Conservation (phyloP, 2,797 vertebrate genomes). For the Spea hammondii region DNA sequence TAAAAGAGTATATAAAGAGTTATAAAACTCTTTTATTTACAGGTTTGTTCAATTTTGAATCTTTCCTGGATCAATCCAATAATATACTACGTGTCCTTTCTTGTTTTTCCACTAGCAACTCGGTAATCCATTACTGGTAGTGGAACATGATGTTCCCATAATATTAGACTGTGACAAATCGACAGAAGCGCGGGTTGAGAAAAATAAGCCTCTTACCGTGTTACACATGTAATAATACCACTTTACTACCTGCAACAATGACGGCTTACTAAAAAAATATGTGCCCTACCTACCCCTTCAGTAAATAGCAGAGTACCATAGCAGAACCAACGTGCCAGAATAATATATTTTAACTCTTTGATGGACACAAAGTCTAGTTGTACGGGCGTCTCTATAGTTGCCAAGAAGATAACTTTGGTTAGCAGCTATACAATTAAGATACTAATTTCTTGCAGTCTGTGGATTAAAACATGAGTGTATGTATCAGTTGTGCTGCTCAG, state of each 20-base stretch:
- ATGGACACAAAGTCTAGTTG: too few species aligned
- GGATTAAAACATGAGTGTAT: too few species aligned
- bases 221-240: slow-evolving; percentile 9
- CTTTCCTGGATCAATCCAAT: too few species aligned
- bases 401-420: too few species aligned
- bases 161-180: not conserved
- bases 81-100: too few species aligned
- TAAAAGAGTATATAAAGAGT: too few species aligned
- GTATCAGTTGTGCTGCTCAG: too few species aligned
- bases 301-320: not conserved
- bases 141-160: not conserved
- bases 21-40: too few species aligned
- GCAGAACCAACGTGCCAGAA: not conserved
- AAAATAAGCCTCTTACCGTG: not conserved
- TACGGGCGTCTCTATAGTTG: too few species aligned
- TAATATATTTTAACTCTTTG: not conserved
- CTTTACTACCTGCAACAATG: slow-evolving; percentile 5
- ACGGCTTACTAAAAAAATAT: slow-evolving; percentile 10
- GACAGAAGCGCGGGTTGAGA: not conserved
- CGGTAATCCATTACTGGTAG: not conserved
- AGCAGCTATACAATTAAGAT: too few species aligned
- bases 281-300: not conserved
- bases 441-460: too few species aligned
- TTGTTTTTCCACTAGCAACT: not conserved
- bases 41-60: too few species aligned